phyloP scores from a whole-genome alignment of 2,113 vertebrate species.

The Seriola aureovittata region DNA sequence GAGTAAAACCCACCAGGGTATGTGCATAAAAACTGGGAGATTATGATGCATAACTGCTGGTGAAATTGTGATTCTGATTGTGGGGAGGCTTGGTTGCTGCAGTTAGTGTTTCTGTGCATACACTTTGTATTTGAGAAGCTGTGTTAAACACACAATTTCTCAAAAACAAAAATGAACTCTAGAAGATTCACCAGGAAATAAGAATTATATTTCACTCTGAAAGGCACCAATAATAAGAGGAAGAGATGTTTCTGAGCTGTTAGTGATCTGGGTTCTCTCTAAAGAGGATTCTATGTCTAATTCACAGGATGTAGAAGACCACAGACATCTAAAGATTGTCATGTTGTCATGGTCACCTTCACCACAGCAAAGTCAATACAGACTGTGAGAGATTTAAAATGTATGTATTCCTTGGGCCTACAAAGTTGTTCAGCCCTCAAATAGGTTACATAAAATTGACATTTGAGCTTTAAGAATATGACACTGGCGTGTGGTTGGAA shows the following conservation, averaged over 20 bases:
- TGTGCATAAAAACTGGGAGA: slow-evolving; percentile 1
- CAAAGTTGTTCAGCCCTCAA: background rate
- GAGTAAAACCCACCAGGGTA: slow-evolving; percentile 7
- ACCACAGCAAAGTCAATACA: slow-evolving; percentile 13
- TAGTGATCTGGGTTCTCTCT: slow-evolving; percentile 1
- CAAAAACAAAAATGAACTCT: slow-evolving; percentile 11
- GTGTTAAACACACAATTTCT: background rate
- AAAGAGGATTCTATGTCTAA: background rate
- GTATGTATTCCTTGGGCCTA: background rate
- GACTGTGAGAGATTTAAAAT: background rate
- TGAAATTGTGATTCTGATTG: slow-evolving; percentile 2
- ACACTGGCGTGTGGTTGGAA: background rate
- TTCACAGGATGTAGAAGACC: background rate
- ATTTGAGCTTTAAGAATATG: background rate
- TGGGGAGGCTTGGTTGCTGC: background rate
- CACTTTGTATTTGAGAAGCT: background rate
- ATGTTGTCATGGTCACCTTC: background rate
- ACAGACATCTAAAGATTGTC: background rate
- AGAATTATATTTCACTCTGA: background rate
- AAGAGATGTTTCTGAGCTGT: background rate
- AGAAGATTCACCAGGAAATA: background rate
- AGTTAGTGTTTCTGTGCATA: background rate
- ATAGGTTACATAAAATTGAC: background rate
- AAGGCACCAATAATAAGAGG: background rate
- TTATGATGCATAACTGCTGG: slow-evolving; percentile 21